Evolutionary conservation across 2,797 vertebrate genomes (phyloP).

Genomic region (Amblyopsis hoosieri): DNA sequence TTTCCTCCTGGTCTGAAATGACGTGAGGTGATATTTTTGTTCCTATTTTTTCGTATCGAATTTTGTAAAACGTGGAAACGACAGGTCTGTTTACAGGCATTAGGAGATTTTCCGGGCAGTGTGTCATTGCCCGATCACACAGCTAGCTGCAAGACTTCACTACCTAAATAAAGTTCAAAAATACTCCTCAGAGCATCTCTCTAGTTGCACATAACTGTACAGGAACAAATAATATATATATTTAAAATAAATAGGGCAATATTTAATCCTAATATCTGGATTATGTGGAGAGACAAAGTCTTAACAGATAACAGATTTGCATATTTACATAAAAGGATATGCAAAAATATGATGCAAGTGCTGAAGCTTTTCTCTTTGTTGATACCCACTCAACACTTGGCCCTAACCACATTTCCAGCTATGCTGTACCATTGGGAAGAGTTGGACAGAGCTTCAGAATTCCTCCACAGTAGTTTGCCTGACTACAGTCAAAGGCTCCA

Average conservation of each 20-base stretch:
- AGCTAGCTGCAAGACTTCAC: conserved; percentile 56
- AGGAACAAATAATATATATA: conserved; percentile 81
- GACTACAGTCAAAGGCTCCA: conserved; percentile 43
- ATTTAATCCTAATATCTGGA: conserved; percentile 51
- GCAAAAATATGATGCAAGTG: conserved; percentile 32
- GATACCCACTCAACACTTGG: conserved; percentile 37
- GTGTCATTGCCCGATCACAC: conserved; percentile 56
- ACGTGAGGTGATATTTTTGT: conserved; percentile 50
- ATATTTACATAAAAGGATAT: conserved; percentile 65
- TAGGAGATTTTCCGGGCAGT: conserved; percentile 68
- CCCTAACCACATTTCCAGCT: conserved; percentile 55
- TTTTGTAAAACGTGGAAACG: conserved; percentile 61
- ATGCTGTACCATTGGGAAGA: conserved; percentile 39
- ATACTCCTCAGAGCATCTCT: conserved; percentile 71
- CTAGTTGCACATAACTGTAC: conserved; percentile 81
- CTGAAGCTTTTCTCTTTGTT: conserved; percentile 42
- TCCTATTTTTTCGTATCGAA: conserved; percentile 50
- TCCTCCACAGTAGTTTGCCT: conserved; percentile 35
- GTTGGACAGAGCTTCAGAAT: conserved; percentile 45
- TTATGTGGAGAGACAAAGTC: conserved; percentile 45
- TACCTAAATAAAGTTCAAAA: conserved; percentile 76
- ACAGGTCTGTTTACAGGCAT: conserved; percentile 53
- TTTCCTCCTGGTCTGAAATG: conserved; percentile 47
- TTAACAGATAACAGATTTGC: conserved; percentile 67
- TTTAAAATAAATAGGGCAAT: conserved; percentile 83